phyloP scores from a whole-genome alignment of 1,140 invertebrate genomes.

The Stegodyphus dumicola region DNA sequence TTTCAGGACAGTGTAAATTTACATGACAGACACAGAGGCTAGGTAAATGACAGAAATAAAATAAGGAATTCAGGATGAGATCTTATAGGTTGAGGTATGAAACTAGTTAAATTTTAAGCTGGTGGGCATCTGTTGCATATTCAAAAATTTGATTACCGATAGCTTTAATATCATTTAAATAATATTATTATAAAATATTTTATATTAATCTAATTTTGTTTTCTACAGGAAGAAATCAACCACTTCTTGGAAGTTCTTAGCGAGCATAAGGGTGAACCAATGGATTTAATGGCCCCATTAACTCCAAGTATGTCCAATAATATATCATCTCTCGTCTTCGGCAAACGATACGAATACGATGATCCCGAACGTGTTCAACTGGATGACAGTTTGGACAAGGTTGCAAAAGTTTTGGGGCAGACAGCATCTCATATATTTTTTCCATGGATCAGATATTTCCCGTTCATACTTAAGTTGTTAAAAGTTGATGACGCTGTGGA shows the following conservation, averaged over 20 bases:
- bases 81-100: too few species aligned
- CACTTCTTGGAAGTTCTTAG: conserved; percentile 29
- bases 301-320: conserved; percentile 62
- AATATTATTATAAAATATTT: too few species aligned
- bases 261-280: conserved; percentile 10
- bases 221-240: conserved; percentile 52
- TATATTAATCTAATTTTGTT: not conserved
- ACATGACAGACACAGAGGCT: too few species aligned
- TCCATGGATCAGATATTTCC: conserved; percentile 50
- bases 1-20: too few species aligned
- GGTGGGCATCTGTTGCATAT: too few species aligned
- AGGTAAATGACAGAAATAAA: too few species aligned
- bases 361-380: conserved; percentile 43
- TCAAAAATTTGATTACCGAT: too few species aligned
- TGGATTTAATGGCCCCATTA: conserved; percentile 41
- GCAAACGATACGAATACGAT: conserved; percentile 61
- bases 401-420: not conserved
- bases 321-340: conserved; percentile 56
- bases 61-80: too few species aligned
- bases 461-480: not conserved
- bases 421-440: conserved; percentile 33
- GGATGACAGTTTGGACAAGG: conserved; percentile 26
- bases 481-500: conserved; percentile 3
- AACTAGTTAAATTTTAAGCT: too few species aligned
- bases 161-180: too few species aligned